Conservation (phyloP, 2,113 vertebrate genomes). For the Etheostoma cragini region DNA sequence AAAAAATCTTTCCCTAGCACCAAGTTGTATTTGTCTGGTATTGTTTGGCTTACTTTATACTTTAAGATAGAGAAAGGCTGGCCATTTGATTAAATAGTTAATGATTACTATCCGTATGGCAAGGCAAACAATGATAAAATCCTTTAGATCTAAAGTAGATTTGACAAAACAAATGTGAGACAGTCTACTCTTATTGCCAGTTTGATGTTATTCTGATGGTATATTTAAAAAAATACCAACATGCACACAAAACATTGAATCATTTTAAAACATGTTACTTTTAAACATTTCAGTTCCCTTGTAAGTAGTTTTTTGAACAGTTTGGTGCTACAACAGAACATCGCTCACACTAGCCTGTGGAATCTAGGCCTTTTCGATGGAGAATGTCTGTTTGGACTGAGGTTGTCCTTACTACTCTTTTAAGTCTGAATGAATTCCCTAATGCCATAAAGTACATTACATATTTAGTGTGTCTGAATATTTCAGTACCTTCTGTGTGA, state of each 20-base stretch:
- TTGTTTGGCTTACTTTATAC: slow-evolving; percentile 35
- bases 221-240: background rate
- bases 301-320: slow-evolving; percentile 2
- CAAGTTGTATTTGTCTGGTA: slow-evolving; percentile 5
- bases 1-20: background rate
- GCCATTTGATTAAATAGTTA: slow-evolving; percentile 51
- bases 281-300: background rate
- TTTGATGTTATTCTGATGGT: slow-evolving; percentile 1
- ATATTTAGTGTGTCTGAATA: slow-evolving; percentile 3
- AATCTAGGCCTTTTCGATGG: slow-evolving; percentile 10
- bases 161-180: background rate
- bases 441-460: background rate
- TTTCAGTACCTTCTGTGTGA: slow-evolving; percentile 5
- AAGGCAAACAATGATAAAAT: slow-evolving; percentile 41
- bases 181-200: background rate
- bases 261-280: background rate
- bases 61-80: slow-evolving; percentile 10
- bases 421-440: background rate
- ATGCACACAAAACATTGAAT: background rate
- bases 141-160: background rate
- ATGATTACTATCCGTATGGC: slow-evolving; percentile 40
- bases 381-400: slow-evolving; percentile 38
- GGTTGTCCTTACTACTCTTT: background rate
- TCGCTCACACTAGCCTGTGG: slow-evolving; percentile 3
- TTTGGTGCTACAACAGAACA: slow-evolving; percentile 9